Percentiles rank a stretch among this genome's conserved stretches.
Evolutionary conservation across 2,888 invertebrate genomes (phyloP).

Genomic region (Tenthredo scrophulariae): DNA sequence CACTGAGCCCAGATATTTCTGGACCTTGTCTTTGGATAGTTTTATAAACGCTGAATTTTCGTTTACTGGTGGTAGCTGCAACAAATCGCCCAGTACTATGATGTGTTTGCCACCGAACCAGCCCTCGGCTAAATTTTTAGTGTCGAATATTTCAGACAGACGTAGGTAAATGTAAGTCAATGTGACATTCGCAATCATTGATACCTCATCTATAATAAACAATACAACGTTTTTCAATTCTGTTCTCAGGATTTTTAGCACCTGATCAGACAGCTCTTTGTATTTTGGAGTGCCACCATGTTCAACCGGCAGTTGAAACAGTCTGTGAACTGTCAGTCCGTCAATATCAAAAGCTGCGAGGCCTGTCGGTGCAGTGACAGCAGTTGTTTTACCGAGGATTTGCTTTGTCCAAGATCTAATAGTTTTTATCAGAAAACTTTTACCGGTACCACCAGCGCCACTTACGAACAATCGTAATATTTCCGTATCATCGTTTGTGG

Average conservation of each 20-base stretch:
- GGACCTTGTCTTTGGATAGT: slow-evolving; percentile 60
- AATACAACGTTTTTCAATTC: slow-evolving; percentile 65
- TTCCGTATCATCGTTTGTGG: slow-evolving; percentile 42
- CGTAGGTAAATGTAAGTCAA: slow-evolving; percentile 64
- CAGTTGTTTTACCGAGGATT: slow-evolving; percentile 63
- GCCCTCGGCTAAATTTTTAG: slow-evolving; percentile 62
- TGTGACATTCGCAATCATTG: slow-evolving; percentile 64
- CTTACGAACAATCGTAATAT: slow-evolving; percentile 60
- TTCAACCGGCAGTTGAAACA: slow-evolving; percentile 56
- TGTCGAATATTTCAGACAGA: slow-evolving; percentile 67
- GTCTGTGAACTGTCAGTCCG: slow-evolving; percentile 69
- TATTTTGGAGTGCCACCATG: slow-evolving; percentile 68
- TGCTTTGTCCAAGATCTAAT: slow-evolving; percentile 62
- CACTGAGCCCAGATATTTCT: slow-evolving; percentile 60
- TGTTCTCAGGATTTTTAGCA: slow-evolving; percentile 62
- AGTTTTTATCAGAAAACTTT: slow-evolving; percentile 64
- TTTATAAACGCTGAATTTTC: slow-evolving; percentile 65
- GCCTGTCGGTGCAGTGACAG: slow-evolving; percentile 69
- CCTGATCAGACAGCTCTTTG: slow-evolving; percentile 64
- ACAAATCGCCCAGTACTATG: slow-evolving; percentile 68
- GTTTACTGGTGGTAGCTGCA: slow-evolving; percentile 69
- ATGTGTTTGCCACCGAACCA: slow-evolving; percentile 69
- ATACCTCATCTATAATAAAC: slow-evolving; percentile 67
- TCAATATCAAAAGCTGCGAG: slow-evolving; percentile 72
- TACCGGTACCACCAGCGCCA: no score